Evolutionary conservation across 1,140 invertebrate species (phyloP), one percentile per base, ranked within the genome.

Genomic region (Heterodera schachtii): DNA sequence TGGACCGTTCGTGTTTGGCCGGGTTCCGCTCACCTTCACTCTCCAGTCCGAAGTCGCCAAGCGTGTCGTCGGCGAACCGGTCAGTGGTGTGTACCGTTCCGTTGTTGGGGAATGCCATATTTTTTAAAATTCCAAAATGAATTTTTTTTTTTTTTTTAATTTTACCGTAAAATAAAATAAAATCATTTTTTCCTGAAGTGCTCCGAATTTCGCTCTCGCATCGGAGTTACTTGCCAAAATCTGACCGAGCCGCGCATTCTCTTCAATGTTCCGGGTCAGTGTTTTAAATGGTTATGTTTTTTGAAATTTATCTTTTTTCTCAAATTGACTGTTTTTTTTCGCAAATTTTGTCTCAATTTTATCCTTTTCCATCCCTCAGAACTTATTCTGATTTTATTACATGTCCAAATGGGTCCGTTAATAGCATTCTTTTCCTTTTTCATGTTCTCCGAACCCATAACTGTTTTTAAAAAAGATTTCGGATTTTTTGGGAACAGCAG

Each of bases 31-130:
- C 93, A 96, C 95, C 0, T 91, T 99, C 66, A 98, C 97, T 19
- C 99, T 99, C 92, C 98, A 99, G 91, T 94, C 97, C 67, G 92
- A 93, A 89, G 92, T 93, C 19, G 95, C 94, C 2, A 94, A 97
- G 90, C 92, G 97, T 88, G 94, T 99, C 90, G 93, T 94, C 31
- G 95, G 96, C 16, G 90, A 16, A 78, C 6, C 46, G 47, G 77
- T 78, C n/a, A 5, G 57, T 3, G 2, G 2, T 0, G 91, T 1
- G 80, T 85, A 5, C 41, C 49, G 43, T 67, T 31, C 31, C 31
- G 31, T 31, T 79, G 7, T 13, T 77, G 79, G 91, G 93, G 41
- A 64, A 19, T 16, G 60, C 47, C 64, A 31, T 31, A 31, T 31
- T 31, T 31, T 31, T 31, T 31, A 31, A 31, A 31, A 0, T 67